Evolutionary conservation across 2,888 invertebrate species (phyloP).

Genomic region (Gymnoscelis rufifasciata): DNA sequence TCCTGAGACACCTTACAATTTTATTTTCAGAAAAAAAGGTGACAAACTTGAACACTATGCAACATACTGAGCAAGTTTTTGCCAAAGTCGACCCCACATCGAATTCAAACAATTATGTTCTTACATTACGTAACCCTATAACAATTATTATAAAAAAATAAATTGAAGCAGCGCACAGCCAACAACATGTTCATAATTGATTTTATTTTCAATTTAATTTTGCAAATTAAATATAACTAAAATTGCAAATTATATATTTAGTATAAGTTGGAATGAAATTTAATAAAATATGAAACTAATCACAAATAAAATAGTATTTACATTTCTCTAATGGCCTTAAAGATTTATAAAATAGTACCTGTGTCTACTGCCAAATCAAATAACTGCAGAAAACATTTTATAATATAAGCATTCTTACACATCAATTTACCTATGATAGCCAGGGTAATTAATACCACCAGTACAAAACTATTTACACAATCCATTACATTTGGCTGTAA

Average conservation of each 20-base stretch:
- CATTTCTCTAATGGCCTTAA: slow-evolving; percentile 1
- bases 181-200: not conserved
- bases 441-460: not conserved
- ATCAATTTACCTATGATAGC: not conserved
- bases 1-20: too few relatives aligned
- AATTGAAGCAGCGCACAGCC: slow-evolving; percentile 2
- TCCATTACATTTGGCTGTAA: slow-evolving; percentile 6
- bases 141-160: not conserved
- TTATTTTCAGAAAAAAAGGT: too few relatives aligned
- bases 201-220: not conserved
- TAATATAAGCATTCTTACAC: too few relatives aligned
- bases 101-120: too few relatives aligned
- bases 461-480: slow-evolving; percentile 10
- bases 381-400: too few relatives aligned
- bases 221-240: not conserved
- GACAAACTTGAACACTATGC: too few relatives aligned
- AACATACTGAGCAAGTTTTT: too few relatives aligned
- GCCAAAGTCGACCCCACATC: too few relatives aligned
- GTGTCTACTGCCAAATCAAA: too few relatives aligned
- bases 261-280: not conserved
- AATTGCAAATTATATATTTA: slow-evolving; percentile 1
- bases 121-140: too few relatives aligned
- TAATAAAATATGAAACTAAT: slow-evolving; percentile 4
- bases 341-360: not conserved
- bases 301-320: slow-evolving; percentile 6